Conservation (phyloP, 2,888 invertebrate species). For the Acleris cristana region DNA sequence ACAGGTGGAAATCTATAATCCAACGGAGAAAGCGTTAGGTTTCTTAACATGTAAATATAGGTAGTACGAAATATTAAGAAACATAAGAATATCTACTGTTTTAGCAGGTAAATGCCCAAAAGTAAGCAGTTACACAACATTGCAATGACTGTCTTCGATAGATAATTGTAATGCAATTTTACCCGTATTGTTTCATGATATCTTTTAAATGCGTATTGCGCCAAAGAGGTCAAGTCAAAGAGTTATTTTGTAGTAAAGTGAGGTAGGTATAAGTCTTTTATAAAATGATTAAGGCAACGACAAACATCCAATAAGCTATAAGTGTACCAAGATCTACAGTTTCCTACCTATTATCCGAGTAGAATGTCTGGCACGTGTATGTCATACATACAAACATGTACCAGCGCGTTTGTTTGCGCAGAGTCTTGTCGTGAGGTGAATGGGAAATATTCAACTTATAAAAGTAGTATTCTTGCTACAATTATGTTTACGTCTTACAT, state of each 20-base stretch:
- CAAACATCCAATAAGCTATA: slow-evolving; percentile 20
- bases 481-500: slow-evolving; percentile 40
- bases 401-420: slow-evolving; percentile 20
- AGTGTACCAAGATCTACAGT: slow-evolving; percentile 17
- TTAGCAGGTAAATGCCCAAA: not conserved
- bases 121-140: not conserved
- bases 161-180: no score
- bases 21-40: slow-evolving; percentile 20
- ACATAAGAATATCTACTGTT: not conserved
- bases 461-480: slow-evolving; percentile 32
- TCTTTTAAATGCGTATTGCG: no score
- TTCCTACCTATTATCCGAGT: slow-evolving; percentile 27
- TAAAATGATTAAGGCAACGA: slow-evolving; percentile 6
- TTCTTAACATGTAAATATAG: slow-evolving; percentile 10
- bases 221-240: no score
- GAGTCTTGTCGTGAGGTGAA: slow-evolving; percentile 35
- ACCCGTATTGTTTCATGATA: no score
- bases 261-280: slow-evolving; percentile 1
- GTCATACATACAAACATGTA: slow-evolving; percentile 21
- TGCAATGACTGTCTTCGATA: not conserved
- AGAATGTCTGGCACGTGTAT: slow-evolving; percentile 38
- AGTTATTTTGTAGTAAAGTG: not conserved
- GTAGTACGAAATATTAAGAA: not conserved
- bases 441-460: slow-evolving; percentile 33
- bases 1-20: slow-evolving; percentile 23